Evolutionary conservation across 2,797 vertebrate genomes (phyloP).

Genomic region (Gobio occitaniae): DNA sequence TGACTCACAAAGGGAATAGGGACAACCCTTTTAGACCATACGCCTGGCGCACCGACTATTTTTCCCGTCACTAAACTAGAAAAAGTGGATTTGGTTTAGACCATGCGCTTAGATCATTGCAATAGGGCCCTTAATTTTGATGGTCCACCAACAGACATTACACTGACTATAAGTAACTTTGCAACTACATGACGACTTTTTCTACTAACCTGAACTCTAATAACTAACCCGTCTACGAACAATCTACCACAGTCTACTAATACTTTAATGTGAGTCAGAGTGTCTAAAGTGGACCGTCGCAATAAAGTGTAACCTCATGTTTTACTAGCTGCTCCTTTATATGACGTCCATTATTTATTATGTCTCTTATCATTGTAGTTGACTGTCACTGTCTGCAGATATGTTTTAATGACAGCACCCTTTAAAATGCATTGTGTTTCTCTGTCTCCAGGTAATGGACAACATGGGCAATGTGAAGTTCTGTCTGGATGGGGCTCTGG

Average conservation of each 20-base stretch:
- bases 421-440: background rate
- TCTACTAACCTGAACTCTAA: background rate
- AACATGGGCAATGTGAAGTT: conserved; percentile 89
- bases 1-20: no score
- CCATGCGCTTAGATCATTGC: no score
- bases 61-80: no score
- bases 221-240: background rate
- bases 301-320: background rate
- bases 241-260: background rate
- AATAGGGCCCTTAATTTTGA: no score
- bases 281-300: background rate
- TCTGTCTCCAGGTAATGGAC: conserved; percentile 83
- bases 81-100: no score
- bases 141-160: no score
- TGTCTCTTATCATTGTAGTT: background rate
- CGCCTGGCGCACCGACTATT: no score
- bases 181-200: background rate
- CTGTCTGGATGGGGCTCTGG: conserved; percentile 80
- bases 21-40: no score
- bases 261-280: background rate
- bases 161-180: background rate
- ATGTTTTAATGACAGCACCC: conserved; percentile 5
- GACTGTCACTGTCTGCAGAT: background rate
- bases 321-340: background rate
- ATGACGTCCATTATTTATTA: background rate